Percentiles rank a stretch among this genome's conserved stretches.
Conservation (phyloP, 2,113 vertebrate species). For the Typhlomys cinereus region DNA sequence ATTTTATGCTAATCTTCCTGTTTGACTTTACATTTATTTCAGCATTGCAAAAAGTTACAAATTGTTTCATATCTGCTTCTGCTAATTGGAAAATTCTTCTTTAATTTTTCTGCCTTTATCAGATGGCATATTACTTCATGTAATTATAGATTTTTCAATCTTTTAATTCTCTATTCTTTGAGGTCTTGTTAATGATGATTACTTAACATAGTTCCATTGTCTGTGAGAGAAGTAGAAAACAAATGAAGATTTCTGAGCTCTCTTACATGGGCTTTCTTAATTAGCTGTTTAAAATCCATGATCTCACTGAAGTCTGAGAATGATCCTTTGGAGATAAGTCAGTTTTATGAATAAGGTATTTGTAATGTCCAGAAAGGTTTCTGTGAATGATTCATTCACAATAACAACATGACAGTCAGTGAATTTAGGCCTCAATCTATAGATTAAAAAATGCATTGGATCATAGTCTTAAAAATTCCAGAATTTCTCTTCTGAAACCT, state of each 20-base stretch:
- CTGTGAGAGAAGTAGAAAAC: background rate
- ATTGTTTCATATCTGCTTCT: background rate
- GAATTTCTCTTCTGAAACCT: background rate
- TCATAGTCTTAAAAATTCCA: background rate
- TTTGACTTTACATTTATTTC: slow-evolving; percentile 31
- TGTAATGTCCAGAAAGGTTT: background rate
- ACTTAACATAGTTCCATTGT: background rate
- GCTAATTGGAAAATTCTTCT: slow-evolving; percentile 8
- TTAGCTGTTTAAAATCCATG: background rate
- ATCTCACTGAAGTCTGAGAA: background rate
- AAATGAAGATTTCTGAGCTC: background rate
- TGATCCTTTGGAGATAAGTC: background rate
- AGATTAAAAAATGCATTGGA: fast-evolving
- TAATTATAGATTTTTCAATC: background rate
- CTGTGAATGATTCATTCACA: background rate
- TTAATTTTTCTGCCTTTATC: background rate
- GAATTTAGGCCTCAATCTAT: background rate
- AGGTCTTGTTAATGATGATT: background rate
- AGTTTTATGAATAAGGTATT: background rate
- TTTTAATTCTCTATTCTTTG: background rate
- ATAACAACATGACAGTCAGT: too few species aligned
- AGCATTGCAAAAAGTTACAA: background rate
- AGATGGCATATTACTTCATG: background rate
- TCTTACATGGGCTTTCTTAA: background rate
- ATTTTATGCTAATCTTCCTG: slow-evolving; percentile 18